Percentiles rank a stretch among this genome's conserved stretches.
Conservation (phyloP, 2,888 invertebrate species). For the Lysandra bellargus region DNA sequence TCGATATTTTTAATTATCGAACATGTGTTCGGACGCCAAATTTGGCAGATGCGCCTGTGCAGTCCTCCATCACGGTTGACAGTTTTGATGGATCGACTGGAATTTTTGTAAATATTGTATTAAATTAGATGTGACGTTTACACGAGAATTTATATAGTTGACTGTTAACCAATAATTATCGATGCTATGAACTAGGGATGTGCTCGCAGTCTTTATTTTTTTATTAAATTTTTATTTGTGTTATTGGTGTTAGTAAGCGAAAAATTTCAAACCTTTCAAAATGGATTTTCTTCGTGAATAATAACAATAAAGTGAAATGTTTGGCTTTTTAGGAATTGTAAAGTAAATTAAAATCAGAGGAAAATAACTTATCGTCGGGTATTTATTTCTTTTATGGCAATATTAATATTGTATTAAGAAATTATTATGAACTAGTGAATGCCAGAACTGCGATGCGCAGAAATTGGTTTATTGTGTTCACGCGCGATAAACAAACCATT, state of each 20-base stretch:
- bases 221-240: neutral
- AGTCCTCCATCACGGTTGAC: conserved; percentile 40
- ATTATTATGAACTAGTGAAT: no score
- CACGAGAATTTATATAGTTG: conserved; percentile 39
- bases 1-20: conserved; percentile 2
- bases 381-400: no score
- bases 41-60: conserved; percentile 48
- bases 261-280: neutral
- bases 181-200: neutral
- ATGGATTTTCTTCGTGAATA: neutral
- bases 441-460: no score
- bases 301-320: no score
- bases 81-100: conserved; percentile 58
- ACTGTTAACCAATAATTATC: conserved; percentile 31
- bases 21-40: conserved; percentile 45
- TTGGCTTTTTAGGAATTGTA: no score
- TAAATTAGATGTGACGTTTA: conserved; percentile 26
- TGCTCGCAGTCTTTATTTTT: neutral
- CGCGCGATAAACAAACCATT: no score
- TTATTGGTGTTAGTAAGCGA: neutral
- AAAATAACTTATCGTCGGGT: no score
- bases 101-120: conserved; percentile 39
- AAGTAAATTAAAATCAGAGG: no score
- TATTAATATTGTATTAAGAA: no score
- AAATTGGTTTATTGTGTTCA: no score